Evolutionary conservation across 2,113 vertebrate genomes (phyloP), one percentile per base, ranked within the genome.

Genomic region (Pogonocichla stellata): DNA sequence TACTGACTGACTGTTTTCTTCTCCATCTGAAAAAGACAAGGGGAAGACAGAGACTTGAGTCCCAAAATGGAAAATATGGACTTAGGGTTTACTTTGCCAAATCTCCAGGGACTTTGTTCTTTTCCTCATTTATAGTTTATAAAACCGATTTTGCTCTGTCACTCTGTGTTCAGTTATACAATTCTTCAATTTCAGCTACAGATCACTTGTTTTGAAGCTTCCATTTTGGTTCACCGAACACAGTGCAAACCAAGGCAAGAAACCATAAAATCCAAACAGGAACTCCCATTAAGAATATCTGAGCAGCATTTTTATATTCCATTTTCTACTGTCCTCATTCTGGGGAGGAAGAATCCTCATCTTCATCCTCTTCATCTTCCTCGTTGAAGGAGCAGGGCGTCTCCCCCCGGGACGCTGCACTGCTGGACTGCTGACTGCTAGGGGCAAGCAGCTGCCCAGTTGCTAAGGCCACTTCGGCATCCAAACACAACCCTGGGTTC

Each of bases 321-420:
- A 26, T 91, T 96, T 95, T 81, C 80, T 89, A 88, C 43, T 92
- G 80, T 95, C 86, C 95, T 98, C 98, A 99, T 97, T 99, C 98
- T 77, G 98, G 98, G 45, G 96, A 97, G 60, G 98, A 98, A 61
- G 98, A 98, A 64, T 98, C 97, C 6, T 98, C 98, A 51, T 98
- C 98, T 56, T 98, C 98, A 2, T 98, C 98, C 8, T 98, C 98
- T 13, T 98, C 98, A 10, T 98, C 98, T 1, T 99, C 98, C 5
- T 99, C 98, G 23, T 98, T 98, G 97, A 99, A 98, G 5, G 98
- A 99, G 81, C 98, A 98, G 36, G 98, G 98, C 2, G 98, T 98
- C 96, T 98, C 98, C 8, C 98, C 98, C 12, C 98, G 98, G 58
- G 98, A 98, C 1, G 98, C 93, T 15, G 98, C 97, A 12, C 97